Conservation (phyloP, 2,797 vertebrate genomes). For the Cynodonichthys magdalenae region DNA sequence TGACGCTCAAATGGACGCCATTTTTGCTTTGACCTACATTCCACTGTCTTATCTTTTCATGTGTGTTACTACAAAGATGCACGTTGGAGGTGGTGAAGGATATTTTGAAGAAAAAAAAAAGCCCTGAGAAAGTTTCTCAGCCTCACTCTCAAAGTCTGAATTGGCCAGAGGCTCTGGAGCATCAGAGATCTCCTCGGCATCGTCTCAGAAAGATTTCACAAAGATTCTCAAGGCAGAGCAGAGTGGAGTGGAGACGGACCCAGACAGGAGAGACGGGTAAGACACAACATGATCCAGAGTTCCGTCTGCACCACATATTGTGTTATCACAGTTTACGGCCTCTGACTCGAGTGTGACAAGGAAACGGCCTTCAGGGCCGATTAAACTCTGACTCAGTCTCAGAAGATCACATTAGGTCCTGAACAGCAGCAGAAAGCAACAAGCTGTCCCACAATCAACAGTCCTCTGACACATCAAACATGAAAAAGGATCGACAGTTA, state of each 20-base stretch:
- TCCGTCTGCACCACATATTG: constrained; percentile 25
- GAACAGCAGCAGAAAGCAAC: constrained; percentile 39
- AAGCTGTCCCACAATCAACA: constrained; percentile 31
- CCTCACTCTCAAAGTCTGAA: neutral
- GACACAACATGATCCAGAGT: constrained; percentile 7
- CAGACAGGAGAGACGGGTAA: neutral
- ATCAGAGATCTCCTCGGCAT: neutral
- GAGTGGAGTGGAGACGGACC: accelerated
- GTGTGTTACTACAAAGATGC: constrained; percentile 49
- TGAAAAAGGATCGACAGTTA: no score
- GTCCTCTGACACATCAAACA: neutral
- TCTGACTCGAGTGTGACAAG: constrained; percentile 29
- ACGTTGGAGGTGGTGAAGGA: constrained; percentile 37
- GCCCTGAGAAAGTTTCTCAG: constrained; percentile 42
- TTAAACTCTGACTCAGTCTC: constrained; percentile 51
- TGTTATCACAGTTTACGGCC: constrained; percentile 25
- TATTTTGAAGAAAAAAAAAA: constrained; percentile 9
- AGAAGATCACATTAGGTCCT: constrained; percentile 35
- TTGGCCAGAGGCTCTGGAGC: constrained; percentile 13
- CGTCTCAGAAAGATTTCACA: neutral
- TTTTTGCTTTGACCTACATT: constrained; percentile 69
- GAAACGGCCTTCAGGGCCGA: constrained; percentile 45
- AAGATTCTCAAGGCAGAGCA: neutral
- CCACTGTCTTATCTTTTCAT: constrained; percentile 49
- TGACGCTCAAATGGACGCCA: constrained; percentile 27